These are phyloP conservation scores for Gobiocypris rarus DNA, from an alignment of 2,113 vertebrate species.

Conservation along the genomic window DNA sequence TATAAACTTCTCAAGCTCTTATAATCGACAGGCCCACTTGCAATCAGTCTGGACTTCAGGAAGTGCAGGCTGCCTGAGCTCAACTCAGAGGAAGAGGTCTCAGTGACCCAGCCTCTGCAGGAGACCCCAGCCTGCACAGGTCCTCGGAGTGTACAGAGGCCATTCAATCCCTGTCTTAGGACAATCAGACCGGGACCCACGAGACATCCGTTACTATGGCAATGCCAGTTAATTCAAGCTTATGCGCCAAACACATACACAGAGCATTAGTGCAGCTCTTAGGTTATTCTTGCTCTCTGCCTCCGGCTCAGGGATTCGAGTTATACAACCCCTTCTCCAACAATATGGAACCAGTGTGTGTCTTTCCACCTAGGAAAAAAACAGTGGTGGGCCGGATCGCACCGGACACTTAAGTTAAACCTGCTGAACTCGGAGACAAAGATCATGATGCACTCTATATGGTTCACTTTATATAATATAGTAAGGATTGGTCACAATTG, in stretches of 20 bases:
- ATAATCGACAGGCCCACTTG: not conserved
- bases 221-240: conserved; percentile 56
- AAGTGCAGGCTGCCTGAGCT: conserved; percentile 39
- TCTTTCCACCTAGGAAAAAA: not conserved
- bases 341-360: not conserved
- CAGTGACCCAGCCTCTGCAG: not conserved
- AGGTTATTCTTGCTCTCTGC: conserved; percentile 14
- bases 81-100: not conserved
- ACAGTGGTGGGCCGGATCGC: not conserved
- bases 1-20: not conserved
- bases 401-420: not conserved
- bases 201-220: conserved; percentile 61
- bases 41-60: conserved; percentile 39
- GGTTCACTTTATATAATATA: too few relatives aligned
- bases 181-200: conserved; percentile 52
- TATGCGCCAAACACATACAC: conserved; percentile 50
- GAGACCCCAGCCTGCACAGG: conserved; percentile 33
- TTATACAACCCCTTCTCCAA: conserved; percentile 24
- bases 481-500: too few relatives aligned
- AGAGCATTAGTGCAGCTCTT: conserved; percentile 37
- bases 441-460: too few relatives aligned
- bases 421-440: not conserved
- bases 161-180: conserved; percentile 49
- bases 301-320: not conserved
- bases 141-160: conserved; percentile 40